phyloP scores from a whole-genome alignment of 2,888 invertebrate species.

The Sphaerophoria rueppellii region DNA sequence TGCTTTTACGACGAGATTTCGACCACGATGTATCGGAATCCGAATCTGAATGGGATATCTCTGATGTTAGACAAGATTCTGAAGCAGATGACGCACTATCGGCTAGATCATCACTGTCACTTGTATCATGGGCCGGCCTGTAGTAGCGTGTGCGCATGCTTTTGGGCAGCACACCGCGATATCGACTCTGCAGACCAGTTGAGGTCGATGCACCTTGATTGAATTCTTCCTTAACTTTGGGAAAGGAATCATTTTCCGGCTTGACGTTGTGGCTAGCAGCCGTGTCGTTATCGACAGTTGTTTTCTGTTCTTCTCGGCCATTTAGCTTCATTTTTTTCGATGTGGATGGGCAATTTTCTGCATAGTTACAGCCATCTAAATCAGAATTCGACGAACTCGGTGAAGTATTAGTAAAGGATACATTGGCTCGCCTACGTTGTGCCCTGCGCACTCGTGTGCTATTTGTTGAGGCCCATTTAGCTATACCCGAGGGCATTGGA shows the following conservation, averaged over 20 bases:
- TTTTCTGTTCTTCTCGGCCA: background rate
- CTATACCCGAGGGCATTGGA: slow-evolving; percentile 37
- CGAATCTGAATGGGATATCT: slow-evolving; percentile 41
- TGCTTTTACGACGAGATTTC: slow-evolving; percentile 59
- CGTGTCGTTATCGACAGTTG: slow-evolving; percentile 31
- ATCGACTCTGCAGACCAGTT: slow-evolving; percentile 76
- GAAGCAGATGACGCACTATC: slow-evolving; percentile 48
- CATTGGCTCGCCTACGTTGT: slow-evolving; percentile 51
- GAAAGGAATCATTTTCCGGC: slow-evolving; percentile 29
- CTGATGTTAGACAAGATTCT: slow-evolving; percentile 37
- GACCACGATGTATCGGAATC: slow-evolving; percentile 67
- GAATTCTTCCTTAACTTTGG: slow-evolving; percentile 75
- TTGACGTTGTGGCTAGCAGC: slow-evolving; percentile 16
- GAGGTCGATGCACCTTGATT: slow-evolving; percentile 80
- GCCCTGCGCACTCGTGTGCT: slow-evolving; percentile 39
- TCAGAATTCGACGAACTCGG: slow-evolving; percentile 73
- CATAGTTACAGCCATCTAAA: slow-evolving; percentile 18
- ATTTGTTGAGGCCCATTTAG: slow-evolving; percentile 69
- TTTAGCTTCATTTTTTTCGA: slow-evolving; percentile 52
- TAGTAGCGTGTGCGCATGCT: slow-evolving; percentile 33
- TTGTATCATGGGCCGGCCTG: slow-evolving; percentile 30
- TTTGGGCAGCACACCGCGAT: slow-evolving; percentile 43
- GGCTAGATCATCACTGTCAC: slow-evolving; percentile 57
- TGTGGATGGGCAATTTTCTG: slow-evolving; percentile 36
- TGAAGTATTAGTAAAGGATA: slow-evolving; percentile 46